Conservation (phyloP, 1,140 invertebrate genomes). For the Eupeodes corollae region DNA sequence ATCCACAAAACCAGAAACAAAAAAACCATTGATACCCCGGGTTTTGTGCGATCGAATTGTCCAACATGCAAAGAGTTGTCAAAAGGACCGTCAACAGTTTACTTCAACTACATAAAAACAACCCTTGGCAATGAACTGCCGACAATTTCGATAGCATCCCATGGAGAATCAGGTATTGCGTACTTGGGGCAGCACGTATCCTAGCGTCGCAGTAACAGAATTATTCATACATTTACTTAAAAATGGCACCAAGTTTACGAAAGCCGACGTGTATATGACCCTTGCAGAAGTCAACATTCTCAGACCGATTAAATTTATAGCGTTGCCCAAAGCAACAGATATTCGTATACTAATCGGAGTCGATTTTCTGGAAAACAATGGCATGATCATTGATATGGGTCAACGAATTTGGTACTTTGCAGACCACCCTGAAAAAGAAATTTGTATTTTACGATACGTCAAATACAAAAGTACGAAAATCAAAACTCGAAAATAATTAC, state of each 20-base stretch:
- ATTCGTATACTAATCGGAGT: constrained; percentile 5
- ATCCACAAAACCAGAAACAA: too few species aligned
- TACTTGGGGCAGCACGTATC: constrained; percentile 5
- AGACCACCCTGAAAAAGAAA: constrained; percentile 1
- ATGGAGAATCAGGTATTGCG: constrained; percentile 1
- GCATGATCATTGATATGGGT: constrained; percentile 4
- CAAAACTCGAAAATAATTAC: too few species aligned
- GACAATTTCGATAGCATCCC: not conserved
- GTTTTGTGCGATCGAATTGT: too few species aligned
- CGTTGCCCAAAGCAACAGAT: not conserved
- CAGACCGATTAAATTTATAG: not conserved
- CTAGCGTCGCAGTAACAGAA: constrained; percentile 2
- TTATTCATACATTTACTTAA: not conserved
- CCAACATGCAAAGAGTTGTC: not conserved
- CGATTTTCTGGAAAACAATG: too few species aligned
- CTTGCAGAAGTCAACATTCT: not conserved
- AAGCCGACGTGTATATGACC: not conserved
- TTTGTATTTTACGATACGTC: constrained; percentile 4
- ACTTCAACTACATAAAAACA: not conserved
- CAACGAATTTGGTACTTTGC: constrained; percentile 5
- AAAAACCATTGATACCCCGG: too few species aligned
- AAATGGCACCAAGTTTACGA: not conserved
- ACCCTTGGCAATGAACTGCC: constrained; percentile 1
- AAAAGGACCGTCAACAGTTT: not conserved
- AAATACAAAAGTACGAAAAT: too few species aligned